These are phyloP conservation scores for Agonopterix heracliana DNA, from an alignment of 2,888 invertebrate species.

Conservation along the genomic window DNA sequence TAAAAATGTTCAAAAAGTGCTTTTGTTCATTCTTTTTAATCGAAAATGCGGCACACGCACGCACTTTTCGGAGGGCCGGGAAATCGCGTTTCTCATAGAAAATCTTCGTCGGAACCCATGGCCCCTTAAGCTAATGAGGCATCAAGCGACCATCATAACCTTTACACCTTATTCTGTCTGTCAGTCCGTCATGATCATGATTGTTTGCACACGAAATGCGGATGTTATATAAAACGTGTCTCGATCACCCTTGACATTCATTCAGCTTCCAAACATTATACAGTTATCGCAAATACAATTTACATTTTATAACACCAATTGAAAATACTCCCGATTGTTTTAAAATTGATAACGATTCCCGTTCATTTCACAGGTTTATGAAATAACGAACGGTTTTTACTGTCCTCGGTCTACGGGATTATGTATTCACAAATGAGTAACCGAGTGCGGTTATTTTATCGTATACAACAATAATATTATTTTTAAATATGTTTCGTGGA, in stretches of 20 bases:
- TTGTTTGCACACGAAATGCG: conserved; percentile 18
- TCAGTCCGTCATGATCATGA: conserved; percentile 3
- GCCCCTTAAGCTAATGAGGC: not conserved
- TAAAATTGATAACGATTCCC: not conserved
- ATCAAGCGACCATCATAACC: not conserved
- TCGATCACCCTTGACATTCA: conserved; percentile 36
- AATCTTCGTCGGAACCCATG: too few species aligned
- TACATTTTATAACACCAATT: conserved; percentile 31
- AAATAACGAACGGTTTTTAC: too few species aligned
- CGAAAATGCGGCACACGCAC: too few species aligned
- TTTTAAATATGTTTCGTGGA: too few species aligned
- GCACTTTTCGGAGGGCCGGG: too few species aligned
- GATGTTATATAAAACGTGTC: conserved; percentile 17
- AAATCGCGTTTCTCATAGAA: too few species aligned
- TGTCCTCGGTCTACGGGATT: too few species aligned
- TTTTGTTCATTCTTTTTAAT: too few species aligned
- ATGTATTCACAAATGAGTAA: too few species aligned
- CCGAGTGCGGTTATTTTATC: too few species aligned
- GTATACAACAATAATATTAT: too few species aligned
- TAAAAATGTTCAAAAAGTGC: too few species aligned
- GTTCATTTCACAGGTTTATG: not conserved
- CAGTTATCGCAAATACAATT: conserved; percentile 17
- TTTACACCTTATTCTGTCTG: conserved; percentile 5
- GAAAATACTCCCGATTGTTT: conserved; percentile 8
- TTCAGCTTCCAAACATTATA: not conserved